These are phyloP conservation scores for Hypselothyrea guttata DNA, from an alignment of 2,888 invertebrate genomes.

Conservation along the genomic window DNA sequence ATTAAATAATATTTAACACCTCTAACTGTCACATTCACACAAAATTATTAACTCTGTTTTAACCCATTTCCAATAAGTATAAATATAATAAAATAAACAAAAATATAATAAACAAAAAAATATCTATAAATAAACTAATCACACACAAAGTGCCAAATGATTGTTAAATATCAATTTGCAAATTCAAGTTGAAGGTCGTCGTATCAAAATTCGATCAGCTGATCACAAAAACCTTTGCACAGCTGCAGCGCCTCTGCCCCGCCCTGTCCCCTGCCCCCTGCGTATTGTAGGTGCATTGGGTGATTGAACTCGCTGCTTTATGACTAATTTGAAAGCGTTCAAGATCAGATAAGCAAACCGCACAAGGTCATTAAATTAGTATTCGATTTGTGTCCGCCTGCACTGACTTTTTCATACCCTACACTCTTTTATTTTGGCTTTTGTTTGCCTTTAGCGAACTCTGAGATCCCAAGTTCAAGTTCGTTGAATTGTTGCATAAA, in stretches of 20 bases:
- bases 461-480: slow-evolving; percentile 44
- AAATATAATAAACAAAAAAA: no score
- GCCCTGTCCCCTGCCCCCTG: background rate
- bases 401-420: slow-evolving; percentile 32
- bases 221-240: slow-evolving; percentile 41
- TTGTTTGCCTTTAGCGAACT: slow-evolving; percentile 14
- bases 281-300: slow-evolving; percentile 31
- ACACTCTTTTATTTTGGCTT: slow-evolving; percentile 13
- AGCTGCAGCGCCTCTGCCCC: slow-evolving; percentile 40
- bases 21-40: no score
- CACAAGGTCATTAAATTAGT: slow-evolving; percentile 31
- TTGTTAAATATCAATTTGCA: slow-evolving; percentile 9
- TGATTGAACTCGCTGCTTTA: slow-evolving; percentile 60
- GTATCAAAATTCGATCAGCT: slow-evolving; percentile 29
- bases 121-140: no score
- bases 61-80: no score
- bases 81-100: no score
- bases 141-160: background rate
- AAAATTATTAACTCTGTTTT: no score
- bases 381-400: slow-evolving; percentile 3
- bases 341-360: slow-evolving; percentile 30
- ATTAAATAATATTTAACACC: no score
- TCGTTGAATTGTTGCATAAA: slow-evolving; percentile 1
- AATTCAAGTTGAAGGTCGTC: slow-evolving; percentile 54
- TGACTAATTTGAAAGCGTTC: slow-evolving; percentile 38